Base-by-base conservation (phyloP, 2,113 vertebrate genomes). In the Festucalex cinctus region DNA sequence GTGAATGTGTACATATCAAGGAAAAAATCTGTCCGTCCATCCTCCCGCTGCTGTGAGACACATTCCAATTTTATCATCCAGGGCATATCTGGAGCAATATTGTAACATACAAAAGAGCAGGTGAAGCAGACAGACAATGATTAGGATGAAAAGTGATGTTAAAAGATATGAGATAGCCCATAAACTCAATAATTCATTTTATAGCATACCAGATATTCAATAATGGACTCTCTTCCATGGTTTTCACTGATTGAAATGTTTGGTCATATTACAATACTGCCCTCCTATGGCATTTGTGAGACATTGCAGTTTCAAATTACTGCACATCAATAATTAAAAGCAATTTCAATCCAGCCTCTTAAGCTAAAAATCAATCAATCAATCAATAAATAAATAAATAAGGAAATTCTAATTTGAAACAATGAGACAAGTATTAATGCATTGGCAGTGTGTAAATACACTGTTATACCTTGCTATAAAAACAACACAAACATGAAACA, bases 221-320 rank as follows among this genome's bases (percentile, higher is more conserved):
- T 51, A 9, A n/a, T n/a, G n/a, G n/a, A 71, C 22, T n/a, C 14
- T 66, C 24, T 66, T 22, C 62, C 22, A 35, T 62, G 13, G 0
- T 1, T 4, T 54, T 39, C 7, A 16, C 3, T 6, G 16, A 32
- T 8, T 58, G 37, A 7, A 57, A 54, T 37, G 6, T 48, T 20
- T 0, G 9, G 44, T 0, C 19, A 54, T 64, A 60, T 66, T 62
- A 58, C 75, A 80, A 89, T 82, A 86, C 78, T 87, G 85, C 83
- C 86, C 81, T 66, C 84, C 9, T 36, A 35, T 70, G 86, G 84
- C 32, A 32, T 36, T 3, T 69, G 12, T 9, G 5, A n/a, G 53
- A 22, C 65, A 36, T 56, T 77, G 76, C 77, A 79, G 22, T 17
- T 26, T 6, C 36, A n/a, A 6, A 22, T 19, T 37, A 37, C 43